Conservation (phyloP, 1,140 invertebrate genomes). For the Drosophila ohnishii region DNA sequence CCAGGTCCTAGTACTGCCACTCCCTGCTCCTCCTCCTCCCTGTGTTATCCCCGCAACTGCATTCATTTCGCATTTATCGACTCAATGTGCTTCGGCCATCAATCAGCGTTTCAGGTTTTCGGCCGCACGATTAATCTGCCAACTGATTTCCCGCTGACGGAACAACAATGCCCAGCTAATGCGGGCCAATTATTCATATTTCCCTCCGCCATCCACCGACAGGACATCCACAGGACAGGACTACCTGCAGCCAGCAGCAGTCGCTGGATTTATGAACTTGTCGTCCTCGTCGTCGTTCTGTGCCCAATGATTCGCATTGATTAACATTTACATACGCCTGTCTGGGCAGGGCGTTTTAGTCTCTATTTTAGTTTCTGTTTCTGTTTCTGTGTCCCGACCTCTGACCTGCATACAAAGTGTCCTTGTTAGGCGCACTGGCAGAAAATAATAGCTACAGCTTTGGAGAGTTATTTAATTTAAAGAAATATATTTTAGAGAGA, state of each 20-base stretch:
- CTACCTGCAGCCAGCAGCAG: conserved; percentile 6
- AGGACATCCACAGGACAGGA: neutral
- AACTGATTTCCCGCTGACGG: conserved; percentile 73
- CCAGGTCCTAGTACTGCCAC: neutral
- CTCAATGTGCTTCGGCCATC: conserved; percentile 46
- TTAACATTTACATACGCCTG: conserved; percentile 45
- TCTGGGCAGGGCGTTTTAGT: conserved; percentile 12
- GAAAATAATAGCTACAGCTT: neutral
- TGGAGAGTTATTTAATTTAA: too few species aligned
- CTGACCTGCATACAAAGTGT: conserved; percentile 34
- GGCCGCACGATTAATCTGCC: conserved; percentile 75
- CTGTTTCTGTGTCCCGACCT: too few species aligned
- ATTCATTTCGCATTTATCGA: conserved; percentile 34
- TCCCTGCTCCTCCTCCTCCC: neutral
- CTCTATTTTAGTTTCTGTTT: conserved; percentile 13
- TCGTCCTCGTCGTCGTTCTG: neutral
- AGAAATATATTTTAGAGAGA: too few species aligned
- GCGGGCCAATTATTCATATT: conserved; percentile 76
- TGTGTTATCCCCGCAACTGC: conserved; percentile 4
- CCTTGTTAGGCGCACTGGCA: neutral
- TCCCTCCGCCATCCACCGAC: conserved; percentile 3
- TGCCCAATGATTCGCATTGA: conserved; percentile 45
- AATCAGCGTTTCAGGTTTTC: conserved; percentile 47
- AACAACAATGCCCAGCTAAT: conserved; percentile 73
- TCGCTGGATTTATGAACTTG: conserved; percentile 20